A percentile compares a stretch with the other conserved stretches of the same genome.
Conservation (phyloP, 2,797 vertebrate genomes). For the Etheostoma nigrum region DNA sequence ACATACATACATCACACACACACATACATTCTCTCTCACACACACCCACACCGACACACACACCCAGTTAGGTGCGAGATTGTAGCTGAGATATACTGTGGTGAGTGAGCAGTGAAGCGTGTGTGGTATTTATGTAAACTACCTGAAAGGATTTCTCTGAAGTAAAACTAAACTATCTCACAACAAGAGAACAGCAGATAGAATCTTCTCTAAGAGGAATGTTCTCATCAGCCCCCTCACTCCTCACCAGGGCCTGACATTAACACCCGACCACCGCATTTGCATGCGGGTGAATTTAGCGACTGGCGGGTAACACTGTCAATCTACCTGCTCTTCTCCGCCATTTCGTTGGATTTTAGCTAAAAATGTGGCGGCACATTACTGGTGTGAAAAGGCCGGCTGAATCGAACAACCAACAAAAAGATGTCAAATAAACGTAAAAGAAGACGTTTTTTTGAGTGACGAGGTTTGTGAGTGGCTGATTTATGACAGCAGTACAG, state of each 20-base stretch:
- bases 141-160: constrained; percentile 18
- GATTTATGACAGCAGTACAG: too few species aligned
- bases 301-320: too few species aligned
- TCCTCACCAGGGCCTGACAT: not conserved
- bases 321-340: too few species aligned
- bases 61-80: not conserved
- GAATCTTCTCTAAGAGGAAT: not conserved
- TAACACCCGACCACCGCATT: too few species aligned
- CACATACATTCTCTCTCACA: not conserved
- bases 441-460: too few species aligned
- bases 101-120: constrained; percentile 2
- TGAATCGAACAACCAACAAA: too few species aligned
- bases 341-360: too few species aligned
- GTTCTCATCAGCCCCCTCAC: not conserved
- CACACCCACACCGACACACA: not conserved
- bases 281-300: too few species aligned
- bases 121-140: constrained; percentile 15
- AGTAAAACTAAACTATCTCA: constrained; percentile 15
- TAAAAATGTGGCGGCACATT: too few species aligned
- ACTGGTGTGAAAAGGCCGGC: too few species aligned
- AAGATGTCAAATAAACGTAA: too few species aligned
- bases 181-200: not conserved
- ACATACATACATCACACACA: constrained; percentile 7
- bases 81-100: not conserved
- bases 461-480: too few species aligned